These are phyloP conservation scores for Periphyllus acericola DNA, from an alignment of 2,888 invertebrate genomes.

Conservation along the genomic window DNA sequence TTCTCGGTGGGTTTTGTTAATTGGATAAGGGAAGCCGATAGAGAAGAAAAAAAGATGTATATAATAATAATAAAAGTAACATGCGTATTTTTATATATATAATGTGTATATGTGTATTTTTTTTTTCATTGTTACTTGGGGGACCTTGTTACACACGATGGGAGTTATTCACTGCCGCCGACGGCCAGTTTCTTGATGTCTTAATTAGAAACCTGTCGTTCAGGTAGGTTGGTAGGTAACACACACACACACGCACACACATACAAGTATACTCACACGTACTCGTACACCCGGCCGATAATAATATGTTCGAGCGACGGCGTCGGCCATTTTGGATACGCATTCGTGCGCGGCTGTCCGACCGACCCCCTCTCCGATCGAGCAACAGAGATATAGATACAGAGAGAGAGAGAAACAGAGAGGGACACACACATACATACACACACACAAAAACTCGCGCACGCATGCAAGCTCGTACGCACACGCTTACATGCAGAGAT, in stretches of 20 bases:
- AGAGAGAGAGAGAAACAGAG: not conserved
- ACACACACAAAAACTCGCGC: too few relatives aligned
- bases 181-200: slow-evolving; percentile 59
- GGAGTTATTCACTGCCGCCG: slow-evolving; percentile 52
- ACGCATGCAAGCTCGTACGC: too few relatives aligned
- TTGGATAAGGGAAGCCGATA: slow-evolving; percentile 44
- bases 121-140: slow-evolving; percentile 39
- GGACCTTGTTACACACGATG: slow-evolving; percentile 54
- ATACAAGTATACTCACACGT: too few relatives aligned
- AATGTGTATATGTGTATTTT: not conserved
- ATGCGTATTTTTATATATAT: slow-evolving; percentile 5
- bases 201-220: slow-evolving; percentile 60
- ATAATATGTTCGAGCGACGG: slow-evolving; percentile 34
- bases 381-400: not conserved
- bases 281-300: slow-evolving; percentile 35
- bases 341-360: slow-evolving; percentile 44
- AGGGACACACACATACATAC: too few relatives aligned
- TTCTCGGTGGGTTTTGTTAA: slow-evolving; percentile 56
- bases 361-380: not conserved
- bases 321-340: slow-evolving; percentile 58
- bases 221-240: slow-evolving; percentile 21
- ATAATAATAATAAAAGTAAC: not conserved
- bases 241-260: not conserved
- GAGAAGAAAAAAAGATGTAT: not conserved
- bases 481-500: slow-evolving; percentile 7